Conservation (phyloP, 1,140 invertebrate species). For the Lordiphosa clarofinis region DNA sequence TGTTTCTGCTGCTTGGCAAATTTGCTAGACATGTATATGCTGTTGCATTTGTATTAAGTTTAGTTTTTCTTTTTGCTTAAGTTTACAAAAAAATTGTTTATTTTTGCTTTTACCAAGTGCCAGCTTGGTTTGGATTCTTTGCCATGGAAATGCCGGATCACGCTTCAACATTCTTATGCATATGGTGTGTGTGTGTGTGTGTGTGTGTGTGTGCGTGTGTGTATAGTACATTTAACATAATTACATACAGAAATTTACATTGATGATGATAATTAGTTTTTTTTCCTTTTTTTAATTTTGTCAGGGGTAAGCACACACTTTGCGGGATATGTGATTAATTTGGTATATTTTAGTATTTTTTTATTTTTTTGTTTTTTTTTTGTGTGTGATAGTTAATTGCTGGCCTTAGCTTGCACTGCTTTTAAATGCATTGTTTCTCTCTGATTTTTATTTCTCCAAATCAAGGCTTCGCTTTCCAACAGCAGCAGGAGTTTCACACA, state of each 20-base stretch:
- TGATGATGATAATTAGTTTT: slow-evolving; percentile 37
- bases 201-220: slow-evolving; percentile 7
- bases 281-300: neutral
- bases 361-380: slow-evolving; percentile 6
- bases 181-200: neutral
- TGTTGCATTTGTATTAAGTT: slow-evolving; percentile 9
- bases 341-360: slow-evolving; percentile 7
- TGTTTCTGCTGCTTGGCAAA: neutral
- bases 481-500: too few relatives aligned
- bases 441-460: too few relatives aligned
- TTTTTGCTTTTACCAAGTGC: slow-evolving; percentile 35
- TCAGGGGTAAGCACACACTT: neutral
- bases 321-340: slow-evolving; percentile 21
- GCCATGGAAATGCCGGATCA: neutral
- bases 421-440: too few relatives aligned
- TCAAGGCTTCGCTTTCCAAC: too few relatives aligned
- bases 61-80: neutral
- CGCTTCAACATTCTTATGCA: slow-evolving; percentile 1
- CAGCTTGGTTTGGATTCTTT: slow-evolving; percentile 49
- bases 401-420: too few relatives aligned
- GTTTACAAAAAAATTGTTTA: too few relatives aligned
- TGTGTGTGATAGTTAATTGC: neutral
- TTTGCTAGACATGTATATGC: slow-evolving; percentile 8
- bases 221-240: slow-evolving; percentile 42
- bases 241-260: slow-evolving; percentile 71